Evolutionary conservation across 2,888 invertebrate genomes (phyloP).

Genomic region (Nomada fucata): DNA sequence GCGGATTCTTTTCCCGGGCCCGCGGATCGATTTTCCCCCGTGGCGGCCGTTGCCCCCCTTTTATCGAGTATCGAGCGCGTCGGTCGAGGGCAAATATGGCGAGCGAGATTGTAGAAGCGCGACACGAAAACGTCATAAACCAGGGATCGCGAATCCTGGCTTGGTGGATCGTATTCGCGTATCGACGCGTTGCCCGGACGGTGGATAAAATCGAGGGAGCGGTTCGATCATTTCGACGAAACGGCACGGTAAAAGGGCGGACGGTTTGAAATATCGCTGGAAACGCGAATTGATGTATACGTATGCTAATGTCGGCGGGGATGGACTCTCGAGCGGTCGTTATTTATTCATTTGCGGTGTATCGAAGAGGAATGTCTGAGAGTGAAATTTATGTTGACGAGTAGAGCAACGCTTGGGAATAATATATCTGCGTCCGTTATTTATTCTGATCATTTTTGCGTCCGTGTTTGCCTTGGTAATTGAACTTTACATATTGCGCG

Average conservation of each 20-base stretch:
- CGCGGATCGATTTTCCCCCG: conserved; percentile 7
- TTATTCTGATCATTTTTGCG: too few relatives aligned
- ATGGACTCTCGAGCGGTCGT: too few relatives aligned
- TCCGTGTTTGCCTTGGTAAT: too few relatives aligned
- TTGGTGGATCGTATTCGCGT: not conserved
- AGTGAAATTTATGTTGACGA: too few relatives aligned
- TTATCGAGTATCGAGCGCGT: conserved; percentile 40
- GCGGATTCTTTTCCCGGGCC: not conserved
- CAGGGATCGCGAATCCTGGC: not conserved
- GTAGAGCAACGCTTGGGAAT: too few relatives aligned
- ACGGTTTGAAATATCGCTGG: not conserved
- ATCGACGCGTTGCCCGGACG: not conserved
- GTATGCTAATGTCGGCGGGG: not conserved
- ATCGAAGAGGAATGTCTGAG: too few relatives aligned
- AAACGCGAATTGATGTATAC: not conserved
- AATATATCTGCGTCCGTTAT: too few relatives aligned
- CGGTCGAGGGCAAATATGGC: conserved; percentile 42
- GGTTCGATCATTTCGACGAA: not conserved
- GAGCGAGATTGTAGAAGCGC: not conserved
- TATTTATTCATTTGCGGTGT: too few relatives aligned
- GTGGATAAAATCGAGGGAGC: conserved; percentile 17
- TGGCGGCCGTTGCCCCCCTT: not conserved
- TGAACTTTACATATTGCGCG: too few relatives aligned
- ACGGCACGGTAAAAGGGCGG: not conserved
- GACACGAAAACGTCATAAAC: conserved; percentile 24